Evolutionary conservation across 2,888 invertebrate species (phyloP), one percentile per base, ranked within the genome.

Genomic region (Elegia similella): DNA sequence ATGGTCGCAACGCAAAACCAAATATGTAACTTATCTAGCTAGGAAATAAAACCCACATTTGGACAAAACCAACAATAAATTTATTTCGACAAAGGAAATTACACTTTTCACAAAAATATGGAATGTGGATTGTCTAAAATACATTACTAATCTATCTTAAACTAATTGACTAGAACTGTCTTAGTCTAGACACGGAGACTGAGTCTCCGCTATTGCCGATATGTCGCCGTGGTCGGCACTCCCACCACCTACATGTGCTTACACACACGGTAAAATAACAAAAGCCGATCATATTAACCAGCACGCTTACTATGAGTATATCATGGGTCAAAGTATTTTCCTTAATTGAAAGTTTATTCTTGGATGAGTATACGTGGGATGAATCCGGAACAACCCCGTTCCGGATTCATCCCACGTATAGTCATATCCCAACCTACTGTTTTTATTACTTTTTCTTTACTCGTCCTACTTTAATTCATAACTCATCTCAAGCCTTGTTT

Each of bases 161-260:
- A 66, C 80, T 81, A 85, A 84, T 83, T 85, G 84, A 86, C 85
- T 84, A 84, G 72, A 68, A 64, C 62, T 64, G 62, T 66, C 73
- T 69, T 73, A 73, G 65, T 68, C 59, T 69, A 67, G 53, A 15
- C 43, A 29, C 43, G 60, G 72, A 72, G 69, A 69, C 70, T 70
- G 70, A 67, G 69, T 72, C 72, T 67, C 67, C 58, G 58, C 59
- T 23, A 43, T 55, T 52, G 32, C 52, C 68, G 77, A 80, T 77
- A 78, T 79, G 76, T 78, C 62, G 62, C 58, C 61, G 62, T 68
- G 62, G 50, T 50, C 32, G 50, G 16, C 50, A 50, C 10, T 16
- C 32, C 15, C 64, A 61, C n/a, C 48, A 10, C n/a, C n/a, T n/a
- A n/a, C n/a, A n/a, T n/a, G n/a, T n/a, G n/a, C n/a, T 12, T 2